Conservation (phyloP, 1,140 invertebrate species). For the Heterodera carotae region DNA sequence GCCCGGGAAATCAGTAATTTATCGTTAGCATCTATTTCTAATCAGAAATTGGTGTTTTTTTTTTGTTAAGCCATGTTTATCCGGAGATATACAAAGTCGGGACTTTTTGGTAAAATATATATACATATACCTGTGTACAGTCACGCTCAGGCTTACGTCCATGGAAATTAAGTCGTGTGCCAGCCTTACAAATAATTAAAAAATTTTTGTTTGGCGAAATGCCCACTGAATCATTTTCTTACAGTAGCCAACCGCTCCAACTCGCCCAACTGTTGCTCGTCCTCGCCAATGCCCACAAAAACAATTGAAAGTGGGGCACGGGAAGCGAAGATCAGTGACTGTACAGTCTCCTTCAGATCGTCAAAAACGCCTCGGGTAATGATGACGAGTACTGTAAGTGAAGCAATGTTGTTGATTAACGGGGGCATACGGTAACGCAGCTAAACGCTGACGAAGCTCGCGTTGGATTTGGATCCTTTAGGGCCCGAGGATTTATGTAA, state of each 20-base stretch:
- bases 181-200: conserved; percentile 33
- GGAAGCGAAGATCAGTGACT: conserved; percentile 61
- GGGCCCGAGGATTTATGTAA: too few species aligned
- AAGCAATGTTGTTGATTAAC: too few species aligned
- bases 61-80: too few species aligned
- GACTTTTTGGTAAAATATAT: neutral
- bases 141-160: conserved; percentile 58
- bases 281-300: conserved; percentile 57
- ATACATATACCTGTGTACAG: conserved; percentile 45
- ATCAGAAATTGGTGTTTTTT: too few species aligned
- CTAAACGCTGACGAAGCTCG: too few species aligned
- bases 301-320: conserved; percentile 57
- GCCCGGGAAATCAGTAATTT: too few species aligned
- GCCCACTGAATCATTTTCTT: neutral
- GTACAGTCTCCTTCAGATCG: conserved; percentile 58
- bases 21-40: too few species aligned
- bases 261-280: conserved; percentile 45
- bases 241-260: conserved; percentile 52
- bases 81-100: too few species aligned
- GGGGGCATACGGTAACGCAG: too few species aligned
- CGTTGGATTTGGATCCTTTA: too few species aligned
- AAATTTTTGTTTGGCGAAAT: neutral
- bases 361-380: conserved; percentile 60
- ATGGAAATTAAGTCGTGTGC: conserved; percentile 57
- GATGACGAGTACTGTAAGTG: conserved; percentile 46